A percentile compares a stretch with the other conserved stretches of the same genome.
phyloP scores from a whole-genome alignment of 1,140 invertebrate genomes.

The Cydia fagiglandana region DNA sequence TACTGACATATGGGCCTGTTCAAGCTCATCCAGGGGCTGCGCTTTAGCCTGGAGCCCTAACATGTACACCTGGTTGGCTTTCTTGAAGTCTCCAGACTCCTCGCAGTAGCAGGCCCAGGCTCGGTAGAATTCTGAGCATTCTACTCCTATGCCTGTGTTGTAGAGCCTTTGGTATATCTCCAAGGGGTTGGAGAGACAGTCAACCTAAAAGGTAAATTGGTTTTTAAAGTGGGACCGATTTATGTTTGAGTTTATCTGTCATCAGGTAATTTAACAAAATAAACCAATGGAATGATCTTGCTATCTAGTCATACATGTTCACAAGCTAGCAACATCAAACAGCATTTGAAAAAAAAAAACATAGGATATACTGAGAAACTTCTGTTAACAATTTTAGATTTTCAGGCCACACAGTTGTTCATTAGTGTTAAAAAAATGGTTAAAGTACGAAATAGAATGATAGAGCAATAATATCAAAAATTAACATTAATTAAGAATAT shows the following conservation, averaged over 20 bases:
- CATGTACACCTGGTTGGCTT: slow-evolving; percentile 87
- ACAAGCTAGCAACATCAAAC: no score
- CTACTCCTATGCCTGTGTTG: slow-evolving; percentile 87
- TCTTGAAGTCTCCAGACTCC: slow-evolving; percentile 85
- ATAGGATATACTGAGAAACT: no score
- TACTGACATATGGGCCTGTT: slow-evolving; percentile 84
- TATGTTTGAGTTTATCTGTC: not conserved
- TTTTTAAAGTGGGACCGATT: not conserved
- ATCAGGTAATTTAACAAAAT: no score
- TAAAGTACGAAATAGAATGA: no score
- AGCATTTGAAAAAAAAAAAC: no score
- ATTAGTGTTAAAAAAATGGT: no score
- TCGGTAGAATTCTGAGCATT: slow-evolving; percentile 87
- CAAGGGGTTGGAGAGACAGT: slow-evolving; percentile 85
- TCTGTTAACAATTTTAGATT: no score
- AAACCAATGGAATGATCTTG: no score
- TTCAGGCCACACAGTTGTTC: no score
- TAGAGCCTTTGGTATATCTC: slow-evolving; percentile 88
- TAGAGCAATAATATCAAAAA: no score
- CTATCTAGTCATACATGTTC: no score
- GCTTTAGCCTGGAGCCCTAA: slow-evolving; percentile 85
- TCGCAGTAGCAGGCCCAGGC: slow-evolving; percentile 91
- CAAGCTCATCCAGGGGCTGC: slow-evolving; percentile 86
- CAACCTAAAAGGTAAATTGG: slow-evolving; percentile 81
- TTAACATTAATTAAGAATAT: no score